Base-by-base conservation (phyloP, 53 echinoderm and acorn worm genomes). In the Holothuria scabra region DNA sequence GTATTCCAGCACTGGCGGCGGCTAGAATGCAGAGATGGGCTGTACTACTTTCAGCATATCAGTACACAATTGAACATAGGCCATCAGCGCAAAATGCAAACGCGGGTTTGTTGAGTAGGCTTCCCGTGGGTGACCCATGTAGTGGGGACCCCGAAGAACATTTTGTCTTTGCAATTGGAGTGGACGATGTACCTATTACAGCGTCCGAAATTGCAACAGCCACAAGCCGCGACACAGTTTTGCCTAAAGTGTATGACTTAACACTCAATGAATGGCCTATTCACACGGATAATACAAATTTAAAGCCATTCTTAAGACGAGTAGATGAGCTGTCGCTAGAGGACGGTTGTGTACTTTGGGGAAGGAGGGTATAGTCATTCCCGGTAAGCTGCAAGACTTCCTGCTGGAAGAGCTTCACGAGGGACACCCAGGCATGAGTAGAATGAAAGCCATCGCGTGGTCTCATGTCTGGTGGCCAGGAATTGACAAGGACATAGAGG, bases 61-160 rank as follows among this genome's bases (percentile, higher is more conserved):
- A 85, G 25, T 85, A 85, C 44, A 56, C 49, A 20, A 85, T 57
- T 23, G 85, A 72, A 29, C 74, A 85, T 32, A 4, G 70, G 24
- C 24, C 32, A 24, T 72, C 74, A n/a, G 28, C 22, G 13, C 35
- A 62, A 21, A 81, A 81, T 63, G 26, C 63, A 8, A 81, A 81
- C 30, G 62, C 85, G 8, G 74, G 74, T 69, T 71, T 72, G 33
- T 74, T 84, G 13, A 84, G 52, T 24, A 84, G 67, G 57, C 57
- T 84, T 11, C 57, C 67, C 25, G 21, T 84, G 5, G 91, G 88
- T 14, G 81, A 70, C n/a, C 26, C 84, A 0, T 81, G 88, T 16
- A 65, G 68, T 74, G 88, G 91, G 16, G 83, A 91, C 56, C 69
- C 87, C 1, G 86, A 86, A 76, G 76, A n/a, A n/a, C 82, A 57